Percentiles rank a stretch among this genome's conserved stretches.
Conservation (phyloP, 2,797 vertebrate genomes). For the Eulemur mongoz region DNA sequence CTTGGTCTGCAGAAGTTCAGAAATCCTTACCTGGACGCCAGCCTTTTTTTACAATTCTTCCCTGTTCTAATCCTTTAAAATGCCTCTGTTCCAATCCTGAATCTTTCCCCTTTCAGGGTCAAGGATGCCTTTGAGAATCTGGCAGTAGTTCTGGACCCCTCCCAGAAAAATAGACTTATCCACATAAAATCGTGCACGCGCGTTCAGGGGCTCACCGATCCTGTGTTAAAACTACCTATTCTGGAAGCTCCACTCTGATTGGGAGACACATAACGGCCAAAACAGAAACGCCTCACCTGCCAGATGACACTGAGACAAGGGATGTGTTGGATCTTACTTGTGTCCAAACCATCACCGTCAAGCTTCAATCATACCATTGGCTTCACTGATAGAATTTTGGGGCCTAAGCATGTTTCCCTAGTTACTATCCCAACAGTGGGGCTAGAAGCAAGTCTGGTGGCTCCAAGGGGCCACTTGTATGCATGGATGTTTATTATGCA, state of each 20-base stretch:
- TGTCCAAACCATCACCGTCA: neutral
- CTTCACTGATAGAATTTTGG: neutral
- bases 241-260: neutral
- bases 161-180: slow-evolving; percentile 54
- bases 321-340: neutral
- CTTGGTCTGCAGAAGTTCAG: neutral
- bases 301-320: neutral
- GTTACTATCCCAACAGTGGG: neutral
- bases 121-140: slow-evolving; percentile 49
- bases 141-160: neutral
- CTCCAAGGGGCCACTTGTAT: neutral
- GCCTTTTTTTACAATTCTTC: neutral
- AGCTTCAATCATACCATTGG: neutral
- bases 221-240: neutral
- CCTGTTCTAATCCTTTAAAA: slow-evolving; percentile 13
- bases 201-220: slow-evolving; percentile 20
- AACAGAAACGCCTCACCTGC: neutral
- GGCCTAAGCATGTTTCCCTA: neutral
- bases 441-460: neutral
- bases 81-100: neutral
- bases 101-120: neutral
- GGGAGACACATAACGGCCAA: neutral
- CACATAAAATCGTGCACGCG: neutral
- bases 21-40: neutral
- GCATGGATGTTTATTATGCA: neutral